Base-by-base conservation (phyloP, 2,888 invertebrate species). In the Lasioglossum vierecki region DNA sequence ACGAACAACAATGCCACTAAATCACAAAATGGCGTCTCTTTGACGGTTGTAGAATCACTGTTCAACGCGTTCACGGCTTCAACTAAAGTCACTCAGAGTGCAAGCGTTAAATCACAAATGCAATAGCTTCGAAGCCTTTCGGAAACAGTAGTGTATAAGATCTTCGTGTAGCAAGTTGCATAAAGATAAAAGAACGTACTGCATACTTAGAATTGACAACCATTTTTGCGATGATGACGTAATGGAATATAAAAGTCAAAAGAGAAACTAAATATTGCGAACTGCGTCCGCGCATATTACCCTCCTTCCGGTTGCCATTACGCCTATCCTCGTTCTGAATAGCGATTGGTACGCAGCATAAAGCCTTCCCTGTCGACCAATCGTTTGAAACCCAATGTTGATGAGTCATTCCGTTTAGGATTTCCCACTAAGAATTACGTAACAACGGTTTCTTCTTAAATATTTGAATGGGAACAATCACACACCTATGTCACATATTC, bases 351-450 rank as follows among this genome's bases (percentile, higher is more conserved):
- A 41, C 66, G 41, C 13, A 30, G 82, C 35, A 76, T 80, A 68
- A 86, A 87, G 80, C 83, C 81, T 77, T 73, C 86, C 68, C 76
- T 73, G 80, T 57, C 79, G 79, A 76, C 92, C 91, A 92, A 92
- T 91, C 82, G 35, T 26, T 68, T 73, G 8, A 73, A 39, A 72
- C 85, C 84, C 81, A 88, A 91, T 86, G 91, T 88, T 88, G 91
- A 89, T 89, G 92, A 92, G 90, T 92, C 92, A 92, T 90, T 83
- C 41, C 71, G 44, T 80, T 86, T 83, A 80, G 78, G 77, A 79
- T 84, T 78, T 75, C 57, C 71, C 60, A 76, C 70, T 44, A 63
- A 73, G 8, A 73, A 84, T 85, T 88, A 72, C 70, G 85, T 46
- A 87, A 77, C 35, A 30, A 74, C 35, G 73, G 11, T 26, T 22